phyloP scores from a whole-genome alignment of 2,888 invertebrate species.

The Tiliacea aurago region DNA sequence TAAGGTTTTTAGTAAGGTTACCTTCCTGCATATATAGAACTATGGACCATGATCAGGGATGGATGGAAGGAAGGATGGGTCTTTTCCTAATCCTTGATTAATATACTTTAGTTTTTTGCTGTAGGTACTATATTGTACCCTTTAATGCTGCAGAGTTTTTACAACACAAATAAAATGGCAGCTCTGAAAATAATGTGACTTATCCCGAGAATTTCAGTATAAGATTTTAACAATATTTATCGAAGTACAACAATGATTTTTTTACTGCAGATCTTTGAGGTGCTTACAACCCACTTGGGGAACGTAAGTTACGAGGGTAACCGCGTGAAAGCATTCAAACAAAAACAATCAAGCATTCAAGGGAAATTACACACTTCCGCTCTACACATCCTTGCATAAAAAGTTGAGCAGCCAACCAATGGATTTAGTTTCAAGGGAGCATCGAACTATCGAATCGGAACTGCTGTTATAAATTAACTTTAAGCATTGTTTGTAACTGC shows the following conservation, averaged over 20 bases:
- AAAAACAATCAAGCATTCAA: constrained; percentile 32
- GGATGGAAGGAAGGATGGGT: too few species aligned
- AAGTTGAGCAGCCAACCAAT: constrained; percentile 29
- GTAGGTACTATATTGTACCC: not conserved
- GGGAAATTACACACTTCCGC: constrained; percentile 33
- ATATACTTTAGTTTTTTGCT: not conserved
- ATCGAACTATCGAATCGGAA: constrained; percentile 34
- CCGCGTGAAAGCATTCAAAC: constrained; percentile 36
- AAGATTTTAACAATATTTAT: not conserved
- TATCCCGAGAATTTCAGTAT: not conserved
- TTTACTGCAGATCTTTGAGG: not conserved
- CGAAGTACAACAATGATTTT: not conserved
- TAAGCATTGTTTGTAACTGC: not conserved
- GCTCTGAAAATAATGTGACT: too few species aligned
- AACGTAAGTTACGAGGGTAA: too few species aligned
- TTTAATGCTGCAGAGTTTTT: not conserved
- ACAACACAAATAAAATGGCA: not conserved
- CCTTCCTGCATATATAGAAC: not conserved
- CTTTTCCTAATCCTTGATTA: not conserved
- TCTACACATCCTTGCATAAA: constrained; percentile 57
- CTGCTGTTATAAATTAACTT: constrained; percentile 28
- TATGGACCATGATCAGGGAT: not conserved
- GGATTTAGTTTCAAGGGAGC: constrained; percentile 34
- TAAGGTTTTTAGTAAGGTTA: not conserved
- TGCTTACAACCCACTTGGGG: not conserved